A percentile compares a stretch with the other conserved stretches of the same genome.
phyloP scores from a whole-genome alignment of 2,888 invertebrate genomes.

The Aporophyla nigra region DNA sequence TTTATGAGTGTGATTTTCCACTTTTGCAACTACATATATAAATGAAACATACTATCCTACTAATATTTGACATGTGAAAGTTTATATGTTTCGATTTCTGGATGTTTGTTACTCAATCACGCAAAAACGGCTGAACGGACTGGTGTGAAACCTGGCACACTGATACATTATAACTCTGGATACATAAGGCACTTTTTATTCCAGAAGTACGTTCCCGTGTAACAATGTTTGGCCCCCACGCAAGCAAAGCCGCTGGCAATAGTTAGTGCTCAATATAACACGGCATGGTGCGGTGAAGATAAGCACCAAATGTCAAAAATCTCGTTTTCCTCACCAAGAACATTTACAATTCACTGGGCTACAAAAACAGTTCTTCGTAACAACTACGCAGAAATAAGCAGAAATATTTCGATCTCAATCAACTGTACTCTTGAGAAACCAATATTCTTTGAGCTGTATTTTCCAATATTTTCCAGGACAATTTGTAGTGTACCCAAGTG shows the following conservation, averaged over 20 bases:
- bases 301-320: not conserved
- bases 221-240: too few species aligned
- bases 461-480: slow-evolving; percentile 65
- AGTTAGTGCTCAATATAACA: not conserved
- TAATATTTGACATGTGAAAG: too few species aligned
- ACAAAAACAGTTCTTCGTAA: not conserved
- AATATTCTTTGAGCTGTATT: slow-evolving; percentile 65
- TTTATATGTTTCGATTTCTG: too few species aligned
- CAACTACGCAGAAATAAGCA: slow-evolving; percentile 22
- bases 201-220: too few species aligned
- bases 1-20: not conserved
- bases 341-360: not conserved
- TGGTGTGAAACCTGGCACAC: too few species aligned
- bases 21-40: too few species aligned
- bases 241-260: too few species aligned
- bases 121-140: too few species aligned
- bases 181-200: too few species aligned
- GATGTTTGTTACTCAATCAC: too few species aligned
- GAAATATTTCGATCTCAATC: slow-evolving; percentile 33
- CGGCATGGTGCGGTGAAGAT: too few species aligned
- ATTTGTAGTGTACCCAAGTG: slow-evolving; percentile 65
- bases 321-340: not conserved
- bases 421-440: slow-evolving; percentile 54
- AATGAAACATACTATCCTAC: not conserved
- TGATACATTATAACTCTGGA: too few species aligned